Conservation (phyloP, 1,140 invertebrate genomes). For the Neoseiulus cucumeris region DNA sequence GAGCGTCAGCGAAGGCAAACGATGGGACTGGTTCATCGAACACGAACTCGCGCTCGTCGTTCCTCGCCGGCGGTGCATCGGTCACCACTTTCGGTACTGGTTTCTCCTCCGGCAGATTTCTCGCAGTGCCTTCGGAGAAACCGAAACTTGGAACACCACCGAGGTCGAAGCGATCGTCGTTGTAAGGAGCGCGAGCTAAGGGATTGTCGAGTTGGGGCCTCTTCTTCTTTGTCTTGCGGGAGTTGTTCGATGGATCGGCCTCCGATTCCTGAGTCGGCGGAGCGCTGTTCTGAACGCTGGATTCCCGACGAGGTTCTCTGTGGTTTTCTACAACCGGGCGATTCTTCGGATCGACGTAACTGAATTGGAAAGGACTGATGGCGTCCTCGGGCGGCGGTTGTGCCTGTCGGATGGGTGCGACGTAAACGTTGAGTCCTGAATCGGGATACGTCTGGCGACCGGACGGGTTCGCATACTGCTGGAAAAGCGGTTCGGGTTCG, state of each 20-base stretch:
- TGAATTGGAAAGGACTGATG: conserved; percentile 1
- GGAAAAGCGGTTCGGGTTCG: not conserved
- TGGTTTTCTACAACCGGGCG: not conserved
- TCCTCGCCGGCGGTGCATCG: not conserved
- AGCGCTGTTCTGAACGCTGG: not conserved
- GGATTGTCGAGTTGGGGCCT: not conserved
- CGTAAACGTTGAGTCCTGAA: not conserved
- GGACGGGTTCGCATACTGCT: not conserved
- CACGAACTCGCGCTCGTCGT: conserved; percentile 4
- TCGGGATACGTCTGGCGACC: not conserved
- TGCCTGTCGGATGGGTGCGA: not conserved
- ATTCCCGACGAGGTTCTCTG: not conserved
- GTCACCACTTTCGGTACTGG: conserved; percentile 5
- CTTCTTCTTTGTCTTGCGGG: not conserved
- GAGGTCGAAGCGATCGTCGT: not conserved
- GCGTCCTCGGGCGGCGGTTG: not conserved
- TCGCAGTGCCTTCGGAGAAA: not conserved
- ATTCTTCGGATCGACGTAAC: not conserved
- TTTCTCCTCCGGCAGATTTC: not conserved
- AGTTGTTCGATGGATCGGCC: not conserved
- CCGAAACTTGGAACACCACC: not conserved
- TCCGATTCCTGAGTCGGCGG: not conserved
- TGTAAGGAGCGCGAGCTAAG: not conserved
- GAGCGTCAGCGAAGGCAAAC: not conserved
- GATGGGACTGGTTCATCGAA: conserved; percentile 1